Base-by-base conservation (phyloP, 2,113 vertebrate species). In the Macrotis lagotis region DNA sequence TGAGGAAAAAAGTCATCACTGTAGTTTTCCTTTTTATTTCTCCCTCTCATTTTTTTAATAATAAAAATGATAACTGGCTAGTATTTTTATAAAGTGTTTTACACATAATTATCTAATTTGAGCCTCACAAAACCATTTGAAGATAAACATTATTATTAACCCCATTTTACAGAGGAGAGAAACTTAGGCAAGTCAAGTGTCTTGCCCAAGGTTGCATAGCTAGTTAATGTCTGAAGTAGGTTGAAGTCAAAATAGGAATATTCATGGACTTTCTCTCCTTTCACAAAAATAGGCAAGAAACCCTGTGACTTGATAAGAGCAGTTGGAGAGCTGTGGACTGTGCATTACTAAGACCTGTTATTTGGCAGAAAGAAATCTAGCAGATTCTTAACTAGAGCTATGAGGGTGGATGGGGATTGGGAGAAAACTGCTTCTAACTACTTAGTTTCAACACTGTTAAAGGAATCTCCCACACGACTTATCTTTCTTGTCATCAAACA, bases 31-130 rank as follows among this genome's bases (percentile, higher is more conserved):
- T 95, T 94, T 44, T 22, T 51, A 83, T 94, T 92, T 91, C 59
- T 91, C 91, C 47, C 90, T 49, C 37, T 6, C 51, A 0, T 92
- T 95, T 92, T 95, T 92, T 53, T 95, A 92, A 14, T 94, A 93
- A 28, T 49, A 94, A 92, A 51, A 53, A 11, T 91, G 28, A 94
- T n/a, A n/a, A 83, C 2, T 2, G 44, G 16, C 37, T 74, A 19
- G n/a, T 2, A 83, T 83, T 44, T 83, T 44, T 44, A 83, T 37
- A 37, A 66, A 83, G 6, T 44, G 6, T 7, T 44, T 83, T 83
- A 44, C n/a, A 83, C 37, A 83, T 83, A 66, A 37, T 66, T 66
- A 83, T 44, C 16, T 83, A 6, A 83, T 44, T 83, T 83, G n/a
- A 83, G n/a, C 19, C 66, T 22, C 66, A 83, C 19, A 44, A 44